Evolutionary conservation across 2,888 invertebrate genomes (phyloP), one percentile per base, ranked within the genome.

Genomic region (Pterobdella sp.): DNA sequence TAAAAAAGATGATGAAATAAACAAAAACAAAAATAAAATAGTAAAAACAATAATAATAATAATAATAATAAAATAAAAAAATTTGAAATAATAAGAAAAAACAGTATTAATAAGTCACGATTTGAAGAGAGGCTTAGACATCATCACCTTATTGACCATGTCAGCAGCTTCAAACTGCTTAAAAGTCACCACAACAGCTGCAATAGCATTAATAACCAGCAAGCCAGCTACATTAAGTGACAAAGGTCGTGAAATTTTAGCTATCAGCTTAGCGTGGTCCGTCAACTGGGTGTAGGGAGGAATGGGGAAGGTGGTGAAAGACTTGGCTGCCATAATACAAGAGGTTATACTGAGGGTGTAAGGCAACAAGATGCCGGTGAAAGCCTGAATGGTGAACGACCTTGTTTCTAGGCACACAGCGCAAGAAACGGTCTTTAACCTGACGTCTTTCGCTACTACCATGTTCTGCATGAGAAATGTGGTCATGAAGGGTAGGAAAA

Each of bases 1-100:
- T n/a, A n/a, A n/a, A n/a, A n/a, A n/a, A n/a, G n/a, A n/a, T n/a
- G n/a, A n/a, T n/a, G n/a, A n/a, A n/a, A n/a, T n/a, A n/a, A n/a
- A n/a, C n/a, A n/a, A n/a, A n/a, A n/a, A n/a, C n/a, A n/a, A n/a
- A n/a, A n/a, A n/a, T n/a, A n/a, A n/a, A n/a, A 32, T 66, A n/a
- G 66, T 66, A 35, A 32, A 31, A 35, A 32, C 32, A 35, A 32
- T 66, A 35, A 32, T 66, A 35, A 32, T 66, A 35, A 32, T 66
- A 35, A 32, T 66, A 35, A 32, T 66, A 35, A 3, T 34, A 4
- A 10, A 35, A 22, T 66, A 34, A 32, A 22, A 34, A 29, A 18
- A 34, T 4, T 66, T 3, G 31, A 31, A 34, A 29, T 66, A 66
- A 32, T 66, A 35, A 32, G 7, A 32, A 66, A 32, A 14, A 63